Conservation (phyloP, 2,113 vertebrate species). For the Ceyx margarethae region DNA sequence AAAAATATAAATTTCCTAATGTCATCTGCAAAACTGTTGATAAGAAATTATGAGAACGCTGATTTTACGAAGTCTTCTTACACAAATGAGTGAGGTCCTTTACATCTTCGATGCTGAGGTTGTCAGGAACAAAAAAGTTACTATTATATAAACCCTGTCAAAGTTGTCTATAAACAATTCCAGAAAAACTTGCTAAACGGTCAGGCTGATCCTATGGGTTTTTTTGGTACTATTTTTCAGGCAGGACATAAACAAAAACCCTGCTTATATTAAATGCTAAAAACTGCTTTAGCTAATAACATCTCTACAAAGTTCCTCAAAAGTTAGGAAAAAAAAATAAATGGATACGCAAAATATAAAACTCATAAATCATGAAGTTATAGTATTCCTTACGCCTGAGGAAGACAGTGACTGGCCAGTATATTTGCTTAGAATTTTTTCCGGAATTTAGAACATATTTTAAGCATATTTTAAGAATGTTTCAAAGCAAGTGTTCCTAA, state of each 20-base stretch:
- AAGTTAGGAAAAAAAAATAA: neutral
- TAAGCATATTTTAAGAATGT: neutral
- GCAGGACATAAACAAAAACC: neutral
- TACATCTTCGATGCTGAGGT: neutral
- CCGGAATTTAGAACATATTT: neutral
- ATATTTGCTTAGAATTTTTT: neutral
- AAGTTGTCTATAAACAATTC: neutral
- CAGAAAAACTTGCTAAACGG: neutral
- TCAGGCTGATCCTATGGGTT: neutral
- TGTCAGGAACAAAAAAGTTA: neutral
- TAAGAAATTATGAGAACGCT: neutral
- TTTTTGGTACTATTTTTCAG: neutral
- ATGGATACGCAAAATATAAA: neutral
- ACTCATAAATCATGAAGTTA: neutral
- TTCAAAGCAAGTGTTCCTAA: neutral
- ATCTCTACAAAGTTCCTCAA: neutral
- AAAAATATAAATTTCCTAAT: neutral
- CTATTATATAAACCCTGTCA: neutral
- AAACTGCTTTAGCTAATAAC: neutral
- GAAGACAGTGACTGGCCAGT: neutral
- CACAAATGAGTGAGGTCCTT: neutral
- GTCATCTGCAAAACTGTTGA: neutral
- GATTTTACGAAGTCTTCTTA: neutral
- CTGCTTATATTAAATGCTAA: neutral
- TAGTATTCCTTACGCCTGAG: neutral